Percentiles rank a stretch among this genome's conserved stretches.
Evolutionary conservation across 2,113 vertebrate species (phyloP).

Genomic region (Felis chaus): DNA sequence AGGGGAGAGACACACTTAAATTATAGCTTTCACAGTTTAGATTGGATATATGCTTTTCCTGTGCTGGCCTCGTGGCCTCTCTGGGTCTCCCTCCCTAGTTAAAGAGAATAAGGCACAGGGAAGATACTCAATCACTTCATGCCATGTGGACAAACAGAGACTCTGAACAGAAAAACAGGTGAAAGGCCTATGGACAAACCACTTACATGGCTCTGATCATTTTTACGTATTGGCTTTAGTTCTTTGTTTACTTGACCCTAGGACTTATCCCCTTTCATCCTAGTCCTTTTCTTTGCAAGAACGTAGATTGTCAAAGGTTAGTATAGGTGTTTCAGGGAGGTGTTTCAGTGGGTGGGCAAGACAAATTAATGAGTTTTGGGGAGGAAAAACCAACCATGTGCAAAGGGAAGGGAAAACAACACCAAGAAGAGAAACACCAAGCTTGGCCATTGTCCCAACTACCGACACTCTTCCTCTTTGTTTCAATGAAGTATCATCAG

Average conservation of each 20-base stretch:
- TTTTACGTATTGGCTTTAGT: not conserved
- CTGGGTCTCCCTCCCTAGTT: not conserved
- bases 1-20: not conserved
- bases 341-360: not conserved
- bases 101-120: not conserved
- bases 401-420: not conserved
- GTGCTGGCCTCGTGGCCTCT: not conserved
- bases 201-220: not conserved
- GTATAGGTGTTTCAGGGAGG: not conserved
- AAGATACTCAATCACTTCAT: not conserved
- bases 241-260: not conserved
- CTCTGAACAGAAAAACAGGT: not conserved
- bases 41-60: not conserved
- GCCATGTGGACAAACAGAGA: not conserved
- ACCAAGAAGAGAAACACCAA: not conserved
- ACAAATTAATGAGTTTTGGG: not conserved
- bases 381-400: not conserved
- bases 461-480: not conserved
- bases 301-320: not conserved
- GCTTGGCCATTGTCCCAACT: not conserved
- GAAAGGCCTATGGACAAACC: not conserved
- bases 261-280: not conserved
- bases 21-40: not conserved
- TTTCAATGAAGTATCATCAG: not conserved
- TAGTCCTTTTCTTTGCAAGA: not conserved